Evolutionary conservation across 2,888 invertebrate genomes (phyloP).

Genomic region (Cyrtodaria siliqua): DNA sequence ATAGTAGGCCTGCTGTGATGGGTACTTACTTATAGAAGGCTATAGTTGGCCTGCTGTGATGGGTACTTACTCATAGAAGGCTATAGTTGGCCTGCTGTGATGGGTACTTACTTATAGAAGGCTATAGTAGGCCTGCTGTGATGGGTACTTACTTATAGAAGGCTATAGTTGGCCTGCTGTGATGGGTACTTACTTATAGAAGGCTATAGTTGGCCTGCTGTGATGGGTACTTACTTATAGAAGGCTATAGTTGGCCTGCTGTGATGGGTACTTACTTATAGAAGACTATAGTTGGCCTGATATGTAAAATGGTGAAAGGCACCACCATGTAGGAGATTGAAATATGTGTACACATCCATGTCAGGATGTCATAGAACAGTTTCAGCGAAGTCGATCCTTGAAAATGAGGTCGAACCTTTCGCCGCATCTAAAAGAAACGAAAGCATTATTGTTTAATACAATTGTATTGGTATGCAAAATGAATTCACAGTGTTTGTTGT

Average conservation of each 20-base stretch:
- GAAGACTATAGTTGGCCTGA: slow-evolving; percentile 64
- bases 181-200: slow-evolving; percentile 70
- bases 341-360: slow-evolving; percentile 73
- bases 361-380: slow-evolving; percentile 71
- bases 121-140: too few species aligned
- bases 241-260: not conserved
- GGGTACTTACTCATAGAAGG: too few species aligned
- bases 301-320: slow-evolving; percentile 73
- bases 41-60: too few species aligned
- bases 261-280: slow-evolving; percentile 69
- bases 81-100: too few species aligned
- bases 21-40: too few species aligned
- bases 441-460: not conserved
- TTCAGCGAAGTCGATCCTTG: slow-evolving; percentile 67
- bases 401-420: slow-evolving; percentile 93
- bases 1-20: too few species aligned
- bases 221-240: slow-evolving; percentile 29
- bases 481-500: too few species aligned
- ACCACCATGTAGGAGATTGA: slow-evolving; percentile 71
- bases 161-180: not conserved
- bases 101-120: too few species aligned
- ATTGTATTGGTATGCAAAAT: too few species aligned
- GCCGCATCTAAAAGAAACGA: slow-evolving; percentile 89
- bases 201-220: slow-evolving; percentile 61
- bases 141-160: too few species aligned